Conservation (phyloP, 2,797 vertebrate genomes). For the Enteromius fasciolatus region DNA sequence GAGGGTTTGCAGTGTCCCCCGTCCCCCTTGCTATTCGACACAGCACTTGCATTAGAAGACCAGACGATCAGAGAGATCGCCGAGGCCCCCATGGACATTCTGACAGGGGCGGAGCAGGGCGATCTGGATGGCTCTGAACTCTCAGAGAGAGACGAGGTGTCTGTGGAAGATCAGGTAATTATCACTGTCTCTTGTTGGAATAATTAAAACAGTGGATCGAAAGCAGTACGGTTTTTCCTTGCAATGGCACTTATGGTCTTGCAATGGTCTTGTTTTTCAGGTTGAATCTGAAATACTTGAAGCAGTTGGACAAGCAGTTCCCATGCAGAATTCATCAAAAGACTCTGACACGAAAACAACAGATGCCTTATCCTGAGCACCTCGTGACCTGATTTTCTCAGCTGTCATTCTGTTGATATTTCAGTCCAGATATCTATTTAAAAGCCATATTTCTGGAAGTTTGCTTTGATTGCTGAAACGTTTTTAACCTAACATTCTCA, state of each 20-base stretch:
- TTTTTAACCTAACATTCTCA: conserved; percentile 24
- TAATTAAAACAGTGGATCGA: background rate
- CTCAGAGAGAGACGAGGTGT: conserved; percentile 73
- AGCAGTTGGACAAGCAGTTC: conserved; percentile 63
- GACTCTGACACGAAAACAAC: conserved; percentile 50
- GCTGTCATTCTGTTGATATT: conserved; percentile 41
- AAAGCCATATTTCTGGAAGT: conserved; percentile 44
- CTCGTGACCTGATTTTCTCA: conserved; percentile 45
- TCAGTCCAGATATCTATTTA: conserved; percentile 25
- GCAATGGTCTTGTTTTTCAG: conserved; percentile 55
- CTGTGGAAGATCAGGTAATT: conserved; percentile 74
- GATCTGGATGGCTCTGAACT: conserved; percentile 75
- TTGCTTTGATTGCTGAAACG: conserved; percentile 1
- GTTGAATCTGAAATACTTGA: conserved; percentile 66
- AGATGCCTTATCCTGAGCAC: conserved; percentile 68
- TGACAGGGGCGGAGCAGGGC: conserved; percentile 78
- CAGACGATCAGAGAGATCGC: conserved; percentile 85
- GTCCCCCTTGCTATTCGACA: conserved; percentile 92
- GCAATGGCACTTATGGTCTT: background rate
- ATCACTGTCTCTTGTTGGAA: background rate
- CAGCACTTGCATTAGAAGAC: conserved; percentile 85
- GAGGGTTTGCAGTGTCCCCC: conserved; percentile 90
- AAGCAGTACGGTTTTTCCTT: background rate
- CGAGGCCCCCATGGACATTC: conserved; percentile 85
- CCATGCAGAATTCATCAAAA: conserved; percentile 56